These are phyloP conservation scores for Elanus axillaris DNA, from an alignment of 2,113 vertebrate species.

Conservation along the genomic window DNA sequence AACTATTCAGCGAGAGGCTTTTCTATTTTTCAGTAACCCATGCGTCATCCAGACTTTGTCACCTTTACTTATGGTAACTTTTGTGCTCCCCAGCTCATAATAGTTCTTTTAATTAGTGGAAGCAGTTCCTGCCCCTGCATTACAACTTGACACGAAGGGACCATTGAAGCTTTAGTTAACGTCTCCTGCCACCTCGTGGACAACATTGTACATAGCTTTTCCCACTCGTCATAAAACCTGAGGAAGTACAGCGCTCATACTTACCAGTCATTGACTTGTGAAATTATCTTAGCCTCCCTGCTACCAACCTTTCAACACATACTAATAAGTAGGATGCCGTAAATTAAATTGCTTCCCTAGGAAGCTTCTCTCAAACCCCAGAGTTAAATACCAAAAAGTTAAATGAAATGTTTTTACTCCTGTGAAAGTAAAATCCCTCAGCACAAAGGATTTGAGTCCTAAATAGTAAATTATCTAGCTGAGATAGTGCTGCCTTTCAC, in stretches of 20 bases:
- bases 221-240: neutral
- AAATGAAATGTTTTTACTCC: neutral
- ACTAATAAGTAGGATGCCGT: neutral
- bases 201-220: neutral
- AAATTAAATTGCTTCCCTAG: neutral
- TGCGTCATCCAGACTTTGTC: neutral
- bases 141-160: neutral
- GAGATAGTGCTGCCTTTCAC: neutral
- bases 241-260: neutral
- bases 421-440: neutral
- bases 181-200: constrained; percentile 76
- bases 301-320: neutral
- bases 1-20: neutral
- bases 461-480: neutral
- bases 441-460: neutral
- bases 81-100: neutral
- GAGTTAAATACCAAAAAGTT: neutral
- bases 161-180: constrained; percentile 11
- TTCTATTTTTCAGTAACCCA: neutral
- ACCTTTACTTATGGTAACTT: neutral
- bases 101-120: too few species aligned
- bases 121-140: fast-evolving
- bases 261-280: neutral
- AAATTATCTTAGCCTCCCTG: neutral
- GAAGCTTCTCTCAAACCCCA: neutral